Evolutionary conservation across 2,888 invertebrate species (phyloP).

Genomic region (Microplitis manilae): DNA sequence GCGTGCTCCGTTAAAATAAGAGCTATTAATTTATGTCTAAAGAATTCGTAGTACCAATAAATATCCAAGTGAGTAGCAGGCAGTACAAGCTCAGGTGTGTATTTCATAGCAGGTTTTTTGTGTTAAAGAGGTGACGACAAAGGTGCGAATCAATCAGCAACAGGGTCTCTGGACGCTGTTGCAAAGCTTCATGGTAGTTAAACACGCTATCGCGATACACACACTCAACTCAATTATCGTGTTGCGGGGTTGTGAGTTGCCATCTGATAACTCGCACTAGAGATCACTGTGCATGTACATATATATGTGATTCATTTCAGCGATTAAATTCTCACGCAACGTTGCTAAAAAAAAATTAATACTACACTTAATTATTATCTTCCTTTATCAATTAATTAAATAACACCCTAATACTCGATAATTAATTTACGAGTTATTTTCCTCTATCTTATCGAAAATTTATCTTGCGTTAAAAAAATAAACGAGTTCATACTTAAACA

Average conservation of each 20-base stretch:
- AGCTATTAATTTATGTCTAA: not conserved
- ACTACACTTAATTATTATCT: not conserved
- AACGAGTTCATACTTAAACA: not conserved
- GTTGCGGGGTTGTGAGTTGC: constrained; percentile 50
- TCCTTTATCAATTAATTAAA: not conserved
- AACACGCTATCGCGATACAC: constrained; percentile 49
- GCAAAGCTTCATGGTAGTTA: constrained; percentile 34
- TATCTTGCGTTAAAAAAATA: not conserved
- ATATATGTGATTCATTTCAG: constrained; percentile 53
- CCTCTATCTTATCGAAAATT: not conserved
- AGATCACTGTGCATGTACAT: not conserved
- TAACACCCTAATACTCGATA: constrained; percentile 3
- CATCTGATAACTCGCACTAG: constrained; percentile 46
- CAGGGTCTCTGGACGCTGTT: constrained; percentile 6
- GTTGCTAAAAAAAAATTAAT: not conserved
- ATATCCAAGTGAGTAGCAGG: not conserved
- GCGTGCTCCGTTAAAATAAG: not conserved
- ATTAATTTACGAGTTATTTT: not conserved
- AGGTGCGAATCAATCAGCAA: constrained; percentile 25
- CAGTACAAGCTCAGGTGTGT: not conserved
- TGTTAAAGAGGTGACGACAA: constrained; percentile 28
- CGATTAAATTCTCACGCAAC: constrained; percentile 55
- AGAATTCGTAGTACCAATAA: not conserved
- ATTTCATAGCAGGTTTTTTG: constrained; percentile 2
- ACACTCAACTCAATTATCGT: constrained; percentile 56